These are phyloP conservation scores for Leptinotarsa texana DNA, from an alignment of 1,140 invertebrate species.

Conservation along the genomic window DNA sequence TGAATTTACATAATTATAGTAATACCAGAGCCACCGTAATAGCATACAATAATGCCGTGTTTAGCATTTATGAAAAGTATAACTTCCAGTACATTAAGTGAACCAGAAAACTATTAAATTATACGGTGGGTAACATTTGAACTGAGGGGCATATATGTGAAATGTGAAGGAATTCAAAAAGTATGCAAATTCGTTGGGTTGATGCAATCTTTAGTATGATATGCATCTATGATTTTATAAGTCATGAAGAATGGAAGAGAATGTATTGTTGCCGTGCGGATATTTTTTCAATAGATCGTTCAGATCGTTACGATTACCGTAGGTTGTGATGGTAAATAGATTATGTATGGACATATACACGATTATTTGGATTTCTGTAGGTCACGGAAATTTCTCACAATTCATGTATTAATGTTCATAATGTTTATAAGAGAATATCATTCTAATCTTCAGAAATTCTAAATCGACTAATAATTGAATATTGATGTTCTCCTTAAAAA, in stretches of 20 bases:
- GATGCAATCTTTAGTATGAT: neutral
- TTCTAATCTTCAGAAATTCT: too few species aligned
- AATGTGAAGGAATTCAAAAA: conserved; percentile 12
- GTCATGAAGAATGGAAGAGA: neutral
- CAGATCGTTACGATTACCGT: neutral
- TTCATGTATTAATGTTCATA: too few species aligned
- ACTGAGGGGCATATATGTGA: conserved; percentile 23
- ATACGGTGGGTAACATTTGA: conserved; percentile 21
- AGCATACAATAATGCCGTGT: conserved; percentile 8
- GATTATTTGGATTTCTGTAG: too few species aligned
- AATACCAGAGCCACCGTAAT: conserved; percentile 16
- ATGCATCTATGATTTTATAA: conserved; percentile 6
- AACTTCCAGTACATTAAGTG: conserved; percentile 22
- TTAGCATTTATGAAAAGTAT: conserved; percentile 24
- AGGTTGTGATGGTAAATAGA: too few species aligned
- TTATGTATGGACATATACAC: too few species aligned
- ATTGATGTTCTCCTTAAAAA: too few species aligned
- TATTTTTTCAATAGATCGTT: neutral
- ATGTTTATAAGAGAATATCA: too few species aligned
- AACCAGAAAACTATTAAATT: conserved; percentile 28
- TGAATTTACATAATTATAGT: conserved; percentile 26
- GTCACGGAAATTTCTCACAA: too few species aligned
- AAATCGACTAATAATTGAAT: too few species aligned
- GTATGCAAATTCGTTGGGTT: conserved; percentile 15
- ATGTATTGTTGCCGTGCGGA: neutral